Conservation (phyloP, 2,888 invertebrate species). For the Leptopterna dolabrata region DNA sequence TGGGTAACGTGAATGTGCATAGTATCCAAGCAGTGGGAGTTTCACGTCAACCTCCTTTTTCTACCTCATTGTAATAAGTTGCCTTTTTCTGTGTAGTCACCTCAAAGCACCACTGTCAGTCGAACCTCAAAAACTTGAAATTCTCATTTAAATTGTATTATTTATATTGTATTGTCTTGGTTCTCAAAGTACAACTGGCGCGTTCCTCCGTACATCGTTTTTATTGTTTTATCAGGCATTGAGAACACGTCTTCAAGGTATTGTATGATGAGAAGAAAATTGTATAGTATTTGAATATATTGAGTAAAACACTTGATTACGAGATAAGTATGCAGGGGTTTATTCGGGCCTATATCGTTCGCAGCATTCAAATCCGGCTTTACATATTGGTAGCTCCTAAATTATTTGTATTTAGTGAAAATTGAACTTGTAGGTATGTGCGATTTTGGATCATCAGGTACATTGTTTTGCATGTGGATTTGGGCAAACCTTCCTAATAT, state of each 20-base stretch:
- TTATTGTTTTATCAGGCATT: not conserved
- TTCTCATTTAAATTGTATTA: not conserved
- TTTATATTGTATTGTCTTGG: not conserved
- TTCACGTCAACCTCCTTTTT: not conserved
- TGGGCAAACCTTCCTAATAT: too few species aligned
- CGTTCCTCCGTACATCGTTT: not conserved
- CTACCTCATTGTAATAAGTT: conserved; percentile 25
- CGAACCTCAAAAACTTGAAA: not conserved
- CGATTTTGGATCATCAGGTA: too few species aligned
- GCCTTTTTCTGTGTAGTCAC: not conserved
- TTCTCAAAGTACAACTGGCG: not conserved
- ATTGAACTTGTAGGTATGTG: too few species aligned
- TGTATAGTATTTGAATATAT: conserved; percentile 29
- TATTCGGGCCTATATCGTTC: not conserved
- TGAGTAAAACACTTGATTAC: conserved; percentile 22
- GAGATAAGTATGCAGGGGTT: not conserved
- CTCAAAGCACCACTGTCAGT: not conserved
- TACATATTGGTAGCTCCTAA: not conserved
- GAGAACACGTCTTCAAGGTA: not conserved
- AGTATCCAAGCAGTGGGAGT: not conserved
- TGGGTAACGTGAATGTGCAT: too few species aligned
- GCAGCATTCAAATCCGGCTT: not conserved
- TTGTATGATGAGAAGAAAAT: not conserved
- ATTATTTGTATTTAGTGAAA: too few species aligned
- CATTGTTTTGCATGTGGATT: too few species aligned